Evolutionary conservation across 2,797 vertebrate species (phyloP).

Genomic region (Perdix hodgsoniae): DNA sequence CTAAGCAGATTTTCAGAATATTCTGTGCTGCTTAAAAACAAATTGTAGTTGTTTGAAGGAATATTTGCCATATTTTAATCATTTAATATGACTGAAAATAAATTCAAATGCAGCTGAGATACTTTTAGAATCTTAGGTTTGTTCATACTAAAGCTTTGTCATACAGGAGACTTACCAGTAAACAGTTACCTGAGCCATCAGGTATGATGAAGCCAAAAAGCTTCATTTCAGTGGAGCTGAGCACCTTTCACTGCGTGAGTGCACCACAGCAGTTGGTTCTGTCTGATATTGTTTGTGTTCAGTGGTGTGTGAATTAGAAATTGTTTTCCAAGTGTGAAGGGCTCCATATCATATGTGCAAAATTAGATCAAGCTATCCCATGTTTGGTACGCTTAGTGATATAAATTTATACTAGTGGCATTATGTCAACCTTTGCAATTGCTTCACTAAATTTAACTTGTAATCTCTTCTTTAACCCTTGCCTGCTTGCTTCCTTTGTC

Average conservation of each 20-base stretch:
- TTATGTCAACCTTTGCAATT: background rate
- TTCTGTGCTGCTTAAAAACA: background rate
- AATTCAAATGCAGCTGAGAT: background rate
- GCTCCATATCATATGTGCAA: background rate
- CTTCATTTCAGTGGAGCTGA: background rate
- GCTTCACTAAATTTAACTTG: background rate
- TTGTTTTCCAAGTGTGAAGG: background rate
- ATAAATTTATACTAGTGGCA: background rate
- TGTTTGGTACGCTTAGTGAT: background rate
- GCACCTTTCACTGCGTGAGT: background rate
- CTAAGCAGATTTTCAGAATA: background rate
- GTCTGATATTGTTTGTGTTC: background rate
- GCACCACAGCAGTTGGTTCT: background rate
- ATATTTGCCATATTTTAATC: background rate
- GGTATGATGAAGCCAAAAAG: too few relatives aligned
- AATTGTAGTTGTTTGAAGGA: background rate
- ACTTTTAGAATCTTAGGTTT: background rate
- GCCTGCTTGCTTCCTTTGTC: background rate
- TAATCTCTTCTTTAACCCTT: background rate
- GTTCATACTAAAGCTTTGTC: background rate
- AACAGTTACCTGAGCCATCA: background rate
- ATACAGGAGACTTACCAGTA: background rate
- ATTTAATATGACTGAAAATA: background rate
- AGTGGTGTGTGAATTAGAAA: background rate
- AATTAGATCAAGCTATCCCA: background rate